Base-by-base conservation (phyloP, 1,140 invertebrate genomes). In the Camponotus vicinus region DNA sequence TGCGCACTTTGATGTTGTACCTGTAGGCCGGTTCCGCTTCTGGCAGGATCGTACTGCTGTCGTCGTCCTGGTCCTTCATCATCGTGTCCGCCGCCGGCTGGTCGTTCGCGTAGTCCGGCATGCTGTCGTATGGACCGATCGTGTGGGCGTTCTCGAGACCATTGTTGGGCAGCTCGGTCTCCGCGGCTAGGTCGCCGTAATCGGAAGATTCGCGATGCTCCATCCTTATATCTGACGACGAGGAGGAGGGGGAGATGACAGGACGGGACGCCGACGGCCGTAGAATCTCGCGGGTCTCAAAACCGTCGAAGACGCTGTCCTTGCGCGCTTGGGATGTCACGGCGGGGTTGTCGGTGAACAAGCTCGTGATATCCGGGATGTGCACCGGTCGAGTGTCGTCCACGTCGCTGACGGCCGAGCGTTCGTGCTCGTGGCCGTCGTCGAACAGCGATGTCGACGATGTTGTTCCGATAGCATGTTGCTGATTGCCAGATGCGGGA, bases 1-100 rank as follows among this genome's bases (percentile, higher is more conserved):
- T 93, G 89, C 94, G 95, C 85, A 95, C 93, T 90, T 95, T 95
- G 85, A 95, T 95, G 91, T 94, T 94, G 90, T 94, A 95, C 93
- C 93, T 95, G 75, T 95, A 95, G 88, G 92, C 93, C 86, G 94
- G 92, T 91, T 95, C 94, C 86, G 92, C 93, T 73, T 94, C 93
- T 79, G 95, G 95, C 88, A 95, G 91, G 86, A 93, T 93, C 66
- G 95, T 95, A 86, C 94, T 95, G 18, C 93, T 93, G 79, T 95
- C 95, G 77, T 95, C 94, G 73, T 95, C 94, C 82, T 93, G 94
- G n/a, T 95, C 92, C 78, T 92, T 90, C 80, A 90, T 92, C 64
- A 89, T 88, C 34, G 87, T 69, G 11, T 86, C 87, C 13, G 34
- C 82, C 55, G 94, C 93, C 1, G 93, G 90, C 55, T 95, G 93